Conservation (phyloP, 2,113 vertebrate genomes). For the Lepus americanus region DNA sequence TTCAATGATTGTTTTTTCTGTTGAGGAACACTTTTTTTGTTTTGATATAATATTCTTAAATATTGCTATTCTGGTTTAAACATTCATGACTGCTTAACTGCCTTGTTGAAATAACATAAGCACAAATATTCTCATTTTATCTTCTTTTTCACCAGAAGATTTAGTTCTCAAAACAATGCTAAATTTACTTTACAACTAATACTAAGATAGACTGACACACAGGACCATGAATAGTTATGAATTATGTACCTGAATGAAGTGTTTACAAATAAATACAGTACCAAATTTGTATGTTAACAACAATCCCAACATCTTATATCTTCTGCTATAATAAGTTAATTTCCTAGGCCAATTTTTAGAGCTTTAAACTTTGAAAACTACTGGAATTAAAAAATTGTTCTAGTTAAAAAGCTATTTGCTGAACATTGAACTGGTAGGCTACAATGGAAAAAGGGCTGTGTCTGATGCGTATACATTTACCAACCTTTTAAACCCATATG, state of each 20-base stretch:
- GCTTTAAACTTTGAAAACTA: neutral
- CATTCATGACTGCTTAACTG: neutral
- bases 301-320: neutral
- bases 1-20: too few relatives aligned
- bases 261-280: constrained; percentile 6
- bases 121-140: constrained; percentile 16
- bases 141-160: neutral
- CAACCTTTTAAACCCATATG: neutral
- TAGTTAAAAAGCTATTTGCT: neutral
- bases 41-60: neutral
- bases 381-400: constrained; percentile 1
- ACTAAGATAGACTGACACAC: neutral
- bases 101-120: constrained; percentile 2
- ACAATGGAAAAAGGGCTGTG: neutral
- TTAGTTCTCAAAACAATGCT: neutral
- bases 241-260: neutral
- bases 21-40: too few relatives aligned
- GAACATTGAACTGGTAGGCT: neutral
- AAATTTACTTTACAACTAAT: neutral
- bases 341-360: neutral
- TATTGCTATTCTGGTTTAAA: neutral
- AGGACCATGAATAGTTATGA: neutral
- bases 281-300: neutral
- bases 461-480: neutral
- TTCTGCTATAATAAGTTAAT: neutral